Base-by-base conservation (phyloP, 1,140 invertebrate species). In the Paraescarpia echinospica region DNA sequence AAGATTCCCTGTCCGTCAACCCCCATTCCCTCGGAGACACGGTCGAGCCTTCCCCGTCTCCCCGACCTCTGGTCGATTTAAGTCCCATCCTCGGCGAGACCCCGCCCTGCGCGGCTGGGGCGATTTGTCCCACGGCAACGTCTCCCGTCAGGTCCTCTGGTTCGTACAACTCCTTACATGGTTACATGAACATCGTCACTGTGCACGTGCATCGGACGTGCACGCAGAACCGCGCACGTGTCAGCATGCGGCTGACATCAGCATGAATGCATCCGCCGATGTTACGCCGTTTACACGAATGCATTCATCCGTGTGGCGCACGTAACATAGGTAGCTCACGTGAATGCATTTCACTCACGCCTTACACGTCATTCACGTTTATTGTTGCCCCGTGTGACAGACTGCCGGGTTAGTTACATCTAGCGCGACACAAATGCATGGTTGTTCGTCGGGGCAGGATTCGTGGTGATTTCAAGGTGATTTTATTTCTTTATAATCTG, bases 61-160 rank as follows among this genome's bases (percentile, higher is more conserved):
- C 94, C 91, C 95, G 94, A 35, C 94, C 95, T 88, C 94, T 95
- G 59, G 94, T 95, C 91, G 95, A 96, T 94, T 94, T 96, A 92
- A 94, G 94, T 92, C 95, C 95, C 91, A 94, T 18, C 14, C 59
- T 77, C 59, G 59, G 14, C 59, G 59, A 77, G 18, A 6, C 59
- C 0, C 59, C 59, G 9, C 59, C 59, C 59, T 31, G 22, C 59
- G 59, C 27, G 95, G 89, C 94, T 95, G 33, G 95, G 95, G 91
- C 94, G 94, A 90, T 94, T 94, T 90, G 35, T 34, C 90, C 34
- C 27, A 27, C 9, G 34, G 14, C 89, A 90, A 14, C 18, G 34
- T 18, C 90, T 90, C 90, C 34, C 14, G 34, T 22, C 90, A 18
- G 9, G 90, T 18, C 34, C 34, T 14, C 90, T 8, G 90, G 35